phyloP scores from a whole-genome alignment of 2,797 vertebrate species.

The Orestias chungarensis region DNA sequence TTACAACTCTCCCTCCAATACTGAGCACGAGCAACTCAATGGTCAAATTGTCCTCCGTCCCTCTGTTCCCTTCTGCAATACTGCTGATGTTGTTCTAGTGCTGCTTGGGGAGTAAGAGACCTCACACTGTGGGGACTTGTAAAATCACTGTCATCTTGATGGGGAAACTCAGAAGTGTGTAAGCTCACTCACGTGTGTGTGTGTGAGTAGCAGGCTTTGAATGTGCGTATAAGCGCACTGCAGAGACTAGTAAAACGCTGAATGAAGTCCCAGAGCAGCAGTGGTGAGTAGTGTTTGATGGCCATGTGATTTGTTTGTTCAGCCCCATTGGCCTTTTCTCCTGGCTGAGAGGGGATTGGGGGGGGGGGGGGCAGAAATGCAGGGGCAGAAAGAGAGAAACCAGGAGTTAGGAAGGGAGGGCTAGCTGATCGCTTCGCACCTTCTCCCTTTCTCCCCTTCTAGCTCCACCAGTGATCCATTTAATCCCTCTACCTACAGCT shows the following conservation, averaged over 20 bases:
- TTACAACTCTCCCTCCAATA: conserved; percentile 61
- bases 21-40: conserved; percentile 58
- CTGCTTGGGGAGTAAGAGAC: conserved; percentile 72
- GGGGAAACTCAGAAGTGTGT: conserved; percentile 59
- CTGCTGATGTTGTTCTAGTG: conserved; percentile 70
- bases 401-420: conserved; percentile 46
- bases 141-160: conserved; percentile 78
- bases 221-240: conserved; percentile 57
- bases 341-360: conserved; percentile 50
- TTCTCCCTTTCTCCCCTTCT: conserved; percentile 88
- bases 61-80: conserved; percentile 32
- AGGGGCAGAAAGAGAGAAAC: conserved; percentile 39
- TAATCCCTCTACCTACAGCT: conserved; percentile 88
- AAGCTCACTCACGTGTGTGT: conserved; percentile 38
- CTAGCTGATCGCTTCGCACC: conserved; percentile 83
- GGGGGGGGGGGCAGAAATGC: conserved; percentile 8
- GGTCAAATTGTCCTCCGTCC: conserved; percentile 58
- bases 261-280: conserved; percentile 81
- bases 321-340: conserved; percentile 86
- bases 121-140: conserved; percentile 78
- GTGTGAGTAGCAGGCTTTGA: conserved; percentile 15
- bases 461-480: conserved; percentile 93
- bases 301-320: conserved; percentile 91
- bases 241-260: conserved; percentile 81
- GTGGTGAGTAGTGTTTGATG: conserved; percentile 87